These are phyloP conservation scores for Puma concolor DNA, from an alignment of 2,113 vertebrate species.

Conservation along the genomic window DNA sequence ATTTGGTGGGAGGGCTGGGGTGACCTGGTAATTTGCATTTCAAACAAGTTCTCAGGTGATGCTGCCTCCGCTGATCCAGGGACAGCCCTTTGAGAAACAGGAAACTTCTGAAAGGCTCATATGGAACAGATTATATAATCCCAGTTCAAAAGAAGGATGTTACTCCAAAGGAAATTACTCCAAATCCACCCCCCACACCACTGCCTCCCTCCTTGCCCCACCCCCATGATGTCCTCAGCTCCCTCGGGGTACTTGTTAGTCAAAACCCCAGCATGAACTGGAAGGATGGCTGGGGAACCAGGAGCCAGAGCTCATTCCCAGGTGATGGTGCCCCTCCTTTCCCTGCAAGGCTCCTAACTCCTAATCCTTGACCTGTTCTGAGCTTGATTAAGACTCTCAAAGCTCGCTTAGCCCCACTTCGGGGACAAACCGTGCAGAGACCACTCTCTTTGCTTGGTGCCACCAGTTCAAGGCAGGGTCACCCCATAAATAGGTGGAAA, in stretches of 20 bases:
- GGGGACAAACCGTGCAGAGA: not conserved
- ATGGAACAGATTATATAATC: not conserved
- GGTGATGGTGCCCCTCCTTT: accelerated
- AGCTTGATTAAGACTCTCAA: not conserved
- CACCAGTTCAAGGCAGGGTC: not conserved
- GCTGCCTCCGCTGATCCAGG: not conserved
- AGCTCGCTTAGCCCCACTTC: not conserved
- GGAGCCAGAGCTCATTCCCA: not conserved
- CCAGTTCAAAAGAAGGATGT: not conserved
- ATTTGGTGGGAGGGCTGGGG: not conserved
- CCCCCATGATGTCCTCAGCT: not conserved
- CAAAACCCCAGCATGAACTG: too few species aligned
- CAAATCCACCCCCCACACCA: too few species aligned
- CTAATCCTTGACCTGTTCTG: not conserved
- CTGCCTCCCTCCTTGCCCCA: too few species aligned
- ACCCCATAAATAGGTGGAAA: not conserved
- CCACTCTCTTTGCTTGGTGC: not conserved
- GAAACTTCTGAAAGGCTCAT: not conserved
- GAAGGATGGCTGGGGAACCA: not conserved
- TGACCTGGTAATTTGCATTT: not conserved
- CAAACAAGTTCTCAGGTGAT: not conserved
- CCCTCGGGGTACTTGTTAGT: not conserved
- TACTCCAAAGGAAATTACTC: not conserved
- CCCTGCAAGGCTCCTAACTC: not conserved
- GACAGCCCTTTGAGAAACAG: not conserved